Base-by-base conservation (phyloP, 2,797 vertebrate species). In the Chelmon rostratus region DNA sequence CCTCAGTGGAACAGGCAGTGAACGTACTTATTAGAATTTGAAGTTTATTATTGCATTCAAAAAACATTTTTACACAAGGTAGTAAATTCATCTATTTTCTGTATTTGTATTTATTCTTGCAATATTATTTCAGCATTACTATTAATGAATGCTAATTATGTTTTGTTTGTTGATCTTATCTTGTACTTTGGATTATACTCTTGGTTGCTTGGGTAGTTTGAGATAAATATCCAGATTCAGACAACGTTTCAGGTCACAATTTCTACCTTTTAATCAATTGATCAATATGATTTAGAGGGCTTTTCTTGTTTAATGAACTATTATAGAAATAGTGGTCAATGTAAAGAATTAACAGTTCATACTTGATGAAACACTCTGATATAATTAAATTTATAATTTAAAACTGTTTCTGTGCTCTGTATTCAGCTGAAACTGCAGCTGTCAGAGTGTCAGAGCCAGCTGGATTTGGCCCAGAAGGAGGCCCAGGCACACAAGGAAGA, bases 401-500 rank as follows among this genome's bases (percentile, higher is more conserved):
- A n/a, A n/a, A n/a, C n/a, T n/a, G n/a, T 76, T 25, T 12, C 52
- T 71, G 65, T 72, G 74, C 72, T 57, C 23, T 83, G 5, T 67
- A 3, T 77, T 74, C 83, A 99, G 98, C 84, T 99, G 89, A 96
- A 94, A 86, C 93, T 95, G 35, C 95, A 97, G 82, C 92, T 99
- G 83, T 93, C 93, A 19, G 96, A 96, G 66, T 92, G 95, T 81
- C 96, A 96, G 79, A 95, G 90, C 86, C 96, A 97, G 84, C 90
- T 98, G 90, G 95, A 96, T 56, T 79, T 88, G 78, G 95, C 96
- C 54, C 97, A 95, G 91, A 93, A 84, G 8, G 97, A 98, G 93
- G 95, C 91, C 0, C 95, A 96, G 94, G 96, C 96, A 54, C 96
- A 97, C 77, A 97, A 93, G 85, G 92, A 95, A 68, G 97, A 98